Conservation (phyloP, 2,888 invertebrate species). For the Catocala sponsa region DNA sequence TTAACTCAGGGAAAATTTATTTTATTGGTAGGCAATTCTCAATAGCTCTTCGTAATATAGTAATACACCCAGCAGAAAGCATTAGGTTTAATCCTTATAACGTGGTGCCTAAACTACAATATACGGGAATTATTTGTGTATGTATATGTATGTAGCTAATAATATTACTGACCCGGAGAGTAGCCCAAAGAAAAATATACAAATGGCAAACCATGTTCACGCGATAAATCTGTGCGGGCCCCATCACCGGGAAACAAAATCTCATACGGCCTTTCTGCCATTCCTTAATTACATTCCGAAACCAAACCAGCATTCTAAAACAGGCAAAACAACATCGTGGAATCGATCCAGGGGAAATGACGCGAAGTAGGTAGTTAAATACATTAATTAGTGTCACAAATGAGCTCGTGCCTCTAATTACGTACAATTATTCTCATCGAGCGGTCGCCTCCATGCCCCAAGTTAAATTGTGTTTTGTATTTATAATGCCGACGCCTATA, state of each 20-base stretch:
- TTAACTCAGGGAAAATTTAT: too few species aligned
- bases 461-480: slow-evolving; percentile 62
- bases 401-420: slow-evolving; percentile 55
- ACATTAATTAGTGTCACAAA: slow-evolving; percentile 60
- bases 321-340: slow-evolving; percentile 14
- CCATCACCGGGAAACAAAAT: neutral
- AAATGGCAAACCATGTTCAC: too few species aligned
- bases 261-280: neutral
- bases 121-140: too few species aligned
- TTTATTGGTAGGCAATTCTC: too few species aligned
- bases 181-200: too few species aligned
- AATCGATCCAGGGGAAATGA: slow-evolving; percentile 23
- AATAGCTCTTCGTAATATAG: too few species aligned
- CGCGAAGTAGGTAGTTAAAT: slow-evolving; percentile 34
- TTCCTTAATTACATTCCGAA: slow-evolving; percentile 7
- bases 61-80: too few species aligned
- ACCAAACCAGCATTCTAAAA: slow-evolving; percentile 7
- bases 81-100: too few species aligned
- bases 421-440: slow-evolving; percentile 52
- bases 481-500: slow-evolving; percentile 51
- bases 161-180: too few species aligned
- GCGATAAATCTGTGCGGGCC: too few species aligned
- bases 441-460: slow-evolving; percentile 49
- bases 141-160: too few species aligned
- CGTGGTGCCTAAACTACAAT: too few species aligned